Conservation (phyloP, 1,140 invertebrate species). For the Ptiloglossa arizonensis region DNA sequence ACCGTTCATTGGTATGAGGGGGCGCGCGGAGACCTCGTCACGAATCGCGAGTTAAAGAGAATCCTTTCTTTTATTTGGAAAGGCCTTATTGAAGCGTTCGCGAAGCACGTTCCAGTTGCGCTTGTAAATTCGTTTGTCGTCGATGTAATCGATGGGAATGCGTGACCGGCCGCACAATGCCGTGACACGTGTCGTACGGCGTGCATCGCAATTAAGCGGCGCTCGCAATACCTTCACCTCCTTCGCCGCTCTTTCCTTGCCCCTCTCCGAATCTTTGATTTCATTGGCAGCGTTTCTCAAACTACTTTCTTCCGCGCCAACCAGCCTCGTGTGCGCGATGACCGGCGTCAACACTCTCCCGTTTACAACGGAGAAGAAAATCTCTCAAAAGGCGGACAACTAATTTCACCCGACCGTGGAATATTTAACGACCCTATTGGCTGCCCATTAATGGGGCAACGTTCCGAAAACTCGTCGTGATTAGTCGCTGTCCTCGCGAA, state of each 20-base stretch:
- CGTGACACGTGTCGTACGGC: constrained; percentile 62
- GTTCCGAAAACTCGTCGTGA: not conserved
- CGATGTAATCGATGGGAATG: constrained; percentile 73
- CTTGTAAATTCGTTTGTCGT: constrained; percentile 72
- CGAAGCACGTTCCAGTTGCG: constrained; percentile 59
- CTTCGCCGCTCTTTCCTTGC: constrained; percentile 26
- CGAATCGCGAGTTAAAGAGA: constrained; percentile 31
- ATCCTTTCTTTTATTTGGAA: constrained; percentile 33
- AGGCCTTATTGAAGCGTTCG: constrained; percentile 47
- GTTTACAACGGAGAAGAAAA: not conserved
- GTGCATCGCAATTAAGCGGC: constrained; percentile 65
- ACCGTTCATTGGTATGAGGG: constrained; percentile 40
- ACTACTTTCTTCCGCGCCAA: constrained; percentile 31
- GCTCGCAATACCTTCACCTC: constrained; percentile 56
- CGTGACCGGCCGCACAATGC: constrained; percentile 65
- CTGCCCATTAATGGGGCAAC: not conserved
- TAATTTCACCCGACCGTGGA: constrained; percentile 17
- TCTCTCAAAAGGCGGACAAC: not conserved
- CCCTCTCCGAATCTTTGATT: constrained; percentile 14
- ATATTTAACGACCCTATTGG: not conserved
- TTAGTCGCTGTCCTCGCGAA: not conserved
- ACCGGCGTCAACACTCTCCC: not conserved
- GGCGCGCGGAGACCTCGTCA: constrained; percentile 22
- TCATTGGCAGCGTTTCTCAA: constrained; percentile 44
- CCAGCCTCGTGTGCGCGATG: not conserved